phyloP scores from a whole-genome alignment of 1,140 invertebrate species.

The Maniola jurtina region DNA sequence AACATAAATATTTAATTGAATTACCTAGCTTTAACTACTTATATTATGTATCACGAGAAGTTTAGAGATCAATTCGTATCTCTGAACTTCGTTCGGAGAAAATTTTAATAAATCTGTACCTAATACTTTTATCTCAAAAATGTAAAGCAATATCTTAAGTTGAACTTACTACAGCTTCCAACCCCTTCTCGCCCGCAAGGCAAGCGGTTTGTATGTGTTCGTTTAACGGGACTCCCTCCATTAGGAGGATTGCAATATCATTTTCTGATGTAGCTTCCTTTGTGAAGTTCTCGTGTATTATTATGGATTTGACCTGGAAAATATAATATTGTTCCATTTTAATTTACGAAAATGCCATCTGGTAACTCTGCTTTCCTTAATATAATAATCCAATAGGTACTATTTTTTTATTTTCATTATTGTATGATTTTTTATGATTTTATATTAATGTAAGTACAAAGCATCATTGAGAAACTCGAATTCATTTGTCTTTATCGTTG shows the following conservation, averaged over 20 bases:
- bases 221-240: slow-evolving; percentile 39
- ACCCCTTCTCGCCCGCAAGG: slow-evolving; percentile 6
- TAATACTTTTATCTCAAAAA: not conserved
- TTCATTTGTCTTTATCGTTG: no score
- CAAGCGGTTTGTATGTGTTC: slow-evolving; percentile 35
- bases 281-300: slow-evolving; percentile 48
- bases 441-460: no score
- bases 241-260: slow-evolving; percentile 46
- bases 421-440: no score
- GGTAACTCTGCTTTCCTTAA: not conserved
- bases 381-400: no score
- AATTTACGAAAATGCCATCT: not conserved
- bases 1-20: no score
- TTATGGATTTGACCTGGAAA: slow-evolving; percentile 49
- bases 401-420: no score
- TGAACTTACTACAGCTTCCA: slow-evolving; percentile 15
- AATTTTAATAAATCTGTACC: not conserved
- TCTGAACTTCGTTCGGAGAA: not conserved
- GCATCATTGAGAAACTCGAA: no score
- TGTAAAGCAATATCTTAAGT: not conserved
- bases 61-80: not conserved
- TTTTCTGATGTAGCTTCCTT: slow-evolving; percentile 19
- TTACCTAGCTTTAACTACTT: no score
- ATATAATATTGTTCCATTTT: not conserved
- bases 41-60: no score